Conservation (phyloP, 2,797 vertebrate species). For the Cirrhinus mrigala region DNA sequence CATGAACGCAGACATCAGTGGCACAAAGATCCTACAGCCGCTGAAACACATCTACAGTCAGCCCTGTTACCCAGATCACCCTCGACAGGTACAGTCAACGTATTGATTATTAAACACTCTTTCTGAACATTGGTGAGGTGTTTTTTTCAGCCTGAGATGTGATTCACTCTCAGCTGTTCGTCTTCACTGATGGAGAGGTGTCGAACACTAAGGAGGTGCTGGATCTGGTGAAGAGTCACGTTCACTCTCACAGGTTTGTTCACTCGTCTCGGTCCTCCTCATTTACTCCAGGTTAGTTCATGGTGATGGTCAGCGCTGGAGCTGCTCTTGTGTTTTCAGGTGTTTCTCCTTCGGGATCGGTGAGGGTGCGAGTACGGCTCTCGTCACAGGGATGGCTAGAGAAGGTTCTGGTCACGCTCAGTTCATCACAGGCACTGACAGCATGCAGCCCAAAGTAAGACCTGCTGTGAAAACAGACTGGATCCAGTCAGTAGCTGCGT, state of each 20-base stretch:
- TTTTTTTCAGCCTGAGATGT: too few species aligned
- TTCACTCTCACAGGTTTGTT: conserved; percentile 34
- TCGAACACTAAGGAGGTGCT: conserved; percentile 60
- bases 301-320: neutral
- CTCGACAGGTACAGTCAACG: conserved; percentile 72
- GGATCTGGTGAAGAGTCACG: conserved; percentile 53
- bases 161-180: conserved; percentile 11
- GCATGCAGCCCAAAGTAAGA: conserved; percentile 84
- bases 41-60: conserved; percentile 73
- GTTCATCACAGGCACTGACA: conserved; percentile 81
- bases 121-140: too few species aligned
- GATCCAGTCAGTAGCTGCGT: conserved; percentile 25
- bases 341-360: conserved; percentile 83
- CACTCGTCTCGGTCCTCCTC: neutral
- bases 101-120: too few species aligned
- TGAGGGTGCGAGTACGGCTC: conserved; percentile 83
- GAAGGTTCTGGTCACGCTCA: conserved; percentile 78
- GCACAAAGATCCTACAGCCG: conserved; percentile 76
- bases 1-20: conserved; percentile 71
- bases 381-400: conserved; percentile 82
- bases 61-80: conserved; percentile 61
- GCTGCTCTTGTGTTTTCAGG: neutral
- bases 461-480: conserved; percentile 68
- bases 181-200: conserved; percentile 65
- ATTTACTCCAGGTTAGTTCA: neutral